Percentiles rank a stretch among this genome's conserved stretches.
Conservation (phyloP, 2,888 invertebrate species). For the Pandemis cinnamomeana region DNA sequence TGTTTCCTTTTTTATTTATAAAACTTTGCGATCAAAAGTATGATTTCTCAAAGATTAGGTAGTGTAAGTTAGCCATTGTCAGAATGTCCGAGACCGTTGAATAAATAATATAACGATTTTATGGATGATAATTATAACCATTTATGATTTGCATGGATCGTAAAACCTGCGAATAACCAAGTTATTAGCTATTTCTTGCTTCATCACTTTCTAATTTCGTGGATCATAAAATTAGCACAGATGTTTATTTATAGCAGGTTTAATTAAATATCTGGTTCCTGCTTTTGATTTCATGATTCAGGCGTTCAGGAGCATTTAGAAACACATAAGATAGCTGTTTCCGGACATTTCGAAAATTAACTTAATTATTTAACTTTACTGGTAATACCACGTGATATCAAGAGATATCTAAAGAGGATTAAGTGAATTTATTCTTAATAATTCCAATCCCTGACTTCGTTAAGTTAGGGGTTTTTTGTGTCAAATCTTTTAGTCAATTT, state of each 20-base stretch:
- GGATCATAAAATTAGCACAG: slow-evolving; percentile 7
- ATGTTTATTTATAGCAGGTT: slow-evolving; percentile 9
- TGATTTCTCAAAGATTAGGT: no score
- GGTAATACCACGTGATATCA: no score
- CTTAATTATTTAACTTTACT: no score
- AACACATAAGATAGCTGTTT: no score
- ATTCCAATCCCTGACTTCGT: no score
- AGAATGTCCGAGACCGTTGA: background rate
- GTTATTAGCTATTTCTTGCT: slow-evolving; percentile 26
- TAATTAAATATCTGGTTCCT: slow-evolving; percentile 27
- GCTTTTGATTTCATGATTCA: slow-evolving; percentile 8
- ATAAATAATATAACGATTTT: background rate
- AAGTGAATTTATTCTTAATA: no score
- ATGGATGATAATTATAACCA: background rate
- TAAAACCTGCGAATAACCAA: background rate
- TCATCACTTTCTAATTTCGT: slow-evolving; percentile 21
- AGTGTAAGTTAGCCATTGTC: no score
- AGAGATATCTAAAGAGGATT: no score
- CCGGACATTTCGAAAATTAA: no score
- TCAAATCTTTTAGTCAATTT: no score
- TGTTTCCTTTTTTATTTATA: slow-evolving; percentile 46
- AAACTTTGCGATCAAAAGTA: no score
- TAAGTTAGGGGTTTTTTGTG: no score
- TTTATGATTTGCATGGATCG: background rate
- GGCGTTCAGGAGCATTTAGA: background rate